Base-by-base conservation (phyloP, 1,140 invertebrate species). In the Drosophila pseudoobscura region DNA sequence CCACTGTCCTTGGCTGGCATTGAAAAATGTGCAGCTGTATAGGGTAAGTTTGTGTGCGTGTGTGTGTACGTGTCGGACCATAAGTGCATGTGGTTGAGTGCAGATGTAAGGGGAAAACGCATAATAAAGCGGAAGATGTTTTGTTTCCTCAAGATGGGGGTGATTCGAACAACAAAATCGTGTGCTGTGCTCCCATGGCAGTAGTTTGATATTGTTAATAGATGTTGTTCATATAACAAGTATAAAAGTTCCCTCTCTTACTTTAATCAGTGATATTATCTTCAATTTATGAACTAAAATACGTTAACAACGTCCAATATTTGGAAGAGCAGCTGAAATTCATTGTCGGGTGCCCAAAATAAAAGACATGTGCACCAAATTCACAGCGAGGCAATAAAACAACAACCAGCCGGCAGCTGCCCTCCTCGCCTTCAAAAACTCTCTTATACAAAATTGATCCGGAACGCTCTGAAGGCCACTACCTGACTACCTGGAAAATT, bases 1-100 rank as follows among this genome's bases (percentile, higher is more conserved):
- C 74, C 75, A 55, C 73, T 75, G 75, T 35, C 74, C 73, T 69
- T 76, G 73, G 41, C 29, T 75, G 73, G 62, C 73, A 75, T 61
- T 76, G 63, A 76, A 76, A 77, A 58, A 49, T 39, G 24, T 70
- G 64, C 73, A 69, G 56, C 72, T 75, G 71, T 55, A 35, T 9
- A 13, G 11, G 35, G 35, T 39, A 13, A 11, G 35, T 39, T 3
- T 55, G 26, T 8, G 31, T 41, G 49, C 39, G 20, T 24, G 44
- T 41, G 49, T 47, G 20, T 24, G 44, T 56, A 17, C 35, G 41
- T 39, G 22, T 54, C 22, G 41, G 22, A 45, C n/a, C 15, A 2
- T 17, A 35, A 2, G 15, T 13, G 47, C 17, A 46, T 61, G 45
- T 62, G 49, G 43, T 39, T 39, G 59, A 26, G n/a, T 43, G 68